Evolutionary conservation across 1,140 invertebrate genomes (phyloP).

Genomic region (Drosophila paulistorum): DNA sequence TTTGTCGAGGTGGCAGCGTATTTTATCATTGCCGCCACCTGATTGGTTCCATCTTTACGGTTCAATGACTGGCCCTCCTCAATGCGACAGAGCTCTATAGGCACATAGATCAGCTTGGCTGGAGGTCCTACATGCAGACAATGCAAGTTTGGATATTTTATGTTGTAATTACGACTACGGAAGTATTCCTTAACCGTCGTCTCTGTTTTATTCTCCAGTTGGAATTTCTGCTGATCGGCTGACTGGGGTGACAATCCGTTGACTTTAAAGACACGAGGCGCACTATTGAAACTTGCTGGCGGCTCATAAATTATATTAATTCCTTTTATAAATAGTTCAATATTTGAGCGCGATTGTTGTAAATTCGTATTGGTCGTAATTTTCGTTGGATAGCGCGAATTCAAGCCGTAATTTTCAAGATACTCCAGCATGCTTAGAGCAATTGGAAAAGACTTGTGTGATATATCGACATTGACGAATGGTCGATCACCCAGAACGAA

Average conservation of each 20-base stretch:
- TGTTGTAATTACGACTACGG: conserved; percentile 28
- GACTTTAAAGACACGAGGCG: conserved; percentile 83
- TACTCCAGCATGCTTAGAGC: conserved; percentile 83
- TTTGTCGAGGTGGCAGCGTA: conserved; percentile 86
- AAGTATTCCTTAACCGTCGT: conserved; percentile 85
- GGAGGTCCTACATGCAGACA: conserved; percentile 86
- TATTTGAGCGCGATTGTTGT: neutral
- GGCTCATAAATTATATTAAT: conserved; percentile 63
- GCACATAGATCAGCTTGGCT: conserved; percentile 84
- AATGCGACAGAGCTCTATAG: conserved; percentile 86
- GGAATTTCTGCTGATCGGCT: conserved; percentile 82
- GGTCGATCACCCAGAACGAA: conserved; percentile 89
- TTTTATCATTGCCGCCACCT: conserved; percentile 87
- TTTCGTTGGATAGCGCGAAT: neutral
- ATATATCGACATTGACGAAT: conserved; percentile 89
- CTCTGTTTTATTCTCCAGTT: conserved; percentile 22
- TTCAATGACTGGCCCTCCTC: conserved; percentile 85
- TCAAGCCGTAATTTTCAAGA: conserved; percentile 42
- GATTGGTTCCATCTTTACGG: conserved; percentile 83
- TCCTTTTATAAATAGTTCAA: conserved; percentile 49
- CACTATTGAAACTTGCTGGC: conserved; percentile 51
- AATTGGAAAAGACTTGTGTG: conserved; percentile 88
- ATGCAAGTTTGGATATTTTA: conserved; percentile 85
- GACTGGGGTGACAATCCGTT: conserved; percentile 82
- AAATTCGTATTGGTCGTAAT: conserved; percentile 7